Evolutionary conservation across 2,113 vertebrate species (phyloP), one percentile per base, ranked within the genome.

Genomic region (Pedionomus torquatus): DNA sequence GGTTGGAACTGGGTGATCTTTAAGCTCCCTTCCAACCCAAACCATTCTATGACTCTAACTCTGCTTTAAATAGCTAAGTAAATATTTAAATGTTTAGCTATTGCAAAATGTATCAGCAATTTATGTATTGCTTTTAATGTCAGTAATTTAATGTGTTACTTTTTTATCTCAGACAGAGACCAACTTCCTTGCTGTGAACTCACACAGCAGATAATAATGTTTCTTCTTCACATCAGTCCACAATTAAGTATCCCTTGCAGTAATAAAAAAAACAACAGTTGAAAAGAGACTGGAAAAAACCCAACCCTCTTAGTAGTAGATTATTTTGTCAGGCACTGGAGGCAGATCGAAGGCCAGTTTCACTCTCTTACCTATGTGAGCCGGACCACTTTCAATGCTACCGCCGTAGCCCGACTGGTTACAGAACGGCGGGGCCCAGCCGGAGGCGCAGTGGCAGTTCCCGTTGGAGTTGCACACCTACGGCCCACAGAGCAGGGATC

Each of bases 351-450:
- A 57, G 72, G 41, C 8, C 51, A 31, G 55, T 25, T 19, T 39
- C 66, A 33, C 20, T 9, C 8, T 48, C 93, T 55, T 94, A 99
- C 99, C 99, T 55, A 91, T 98, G 90, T 98, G 96, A 72, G 99
- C 95, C 25, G 99, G 99, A 1, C 99, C 99, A 12, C 99, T 99
- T 95, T 99, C 97, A 13, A 98, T 51, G 7, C 99, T 99, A 70
- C 99, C 99, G 3, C 99, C 99, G 5, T 96, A 97, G 28, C 99
- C 99, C 0, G 96, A 5, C 7, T 1, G 96, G 87, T 97, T 83
- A 28, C 99, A 99, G 78, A 76, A 41, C 0, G 99, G 99, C 9
- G 99, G 98, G 0, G 80, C 98, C 99, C 99, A 99, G 2, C 98
- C 98, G 1, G 98, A 44, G 2, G 96, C 13, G 96, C 99, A 99